Evolutionary conservation across 2,888 invertebrate species (phyloP).

Genomic region (Lysandra bellargus): DNA sequence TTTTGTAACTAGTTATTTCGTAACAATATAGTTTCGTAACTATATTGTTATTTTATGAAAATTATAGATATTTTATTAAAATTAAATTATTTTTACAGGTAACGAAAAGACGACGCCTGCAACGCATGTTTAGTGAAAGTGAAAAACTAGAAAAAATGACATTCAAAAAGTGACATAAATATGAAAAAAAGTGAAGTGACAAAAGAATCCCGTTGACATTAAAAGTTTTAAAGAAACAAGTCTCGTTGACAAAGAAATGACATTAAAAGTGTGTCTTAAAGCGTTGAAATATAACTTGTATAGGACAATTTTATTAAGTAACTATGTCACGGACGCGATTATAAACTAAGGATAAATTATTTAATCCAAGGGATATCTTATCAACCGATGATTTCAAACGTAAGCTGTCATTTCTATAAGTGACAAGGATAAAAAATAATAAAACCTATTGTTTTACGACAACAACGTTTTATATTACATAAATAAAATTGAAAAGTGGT

Average conservation of each 20-base stretch:
- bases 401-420: neutral
- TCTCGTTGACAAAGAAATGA: neutral
- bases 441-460: neutral
- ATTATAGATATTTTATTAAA: constrained; percentile 26
- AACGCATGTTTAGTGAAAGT: constrained; percentile 65
- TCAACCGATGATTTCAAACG: neutral
- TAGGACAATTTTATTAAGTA: constrained; percentile 29
- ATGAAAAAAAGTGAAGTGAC: neutral
- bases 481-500: too few relatives aligned
- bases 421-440: neutral
- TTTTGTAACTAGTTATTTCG: too few relatives aligned
- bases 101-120: constrained; percentile 64
- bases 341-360: neutral
- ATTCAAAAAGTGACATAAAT: neutral
- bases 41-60: too few relatives aligned
- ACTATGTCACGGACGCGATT: neutral
- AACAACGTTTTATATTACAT: too few relatives aligned
- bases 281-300: constrained; percentile 31
- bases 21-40: too few relatives aligned
- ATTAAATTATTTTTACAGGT: constrained; percentile 54
- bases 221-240: neutral
- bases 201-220: neutral
- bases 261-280: neutral
- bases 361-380: neutral
- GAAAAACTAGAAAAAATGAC: constrained; percentile 31